Base-by-base conservation (phyloP, 2,888 invertebrate species). In the Thecophora atra region DNA sequence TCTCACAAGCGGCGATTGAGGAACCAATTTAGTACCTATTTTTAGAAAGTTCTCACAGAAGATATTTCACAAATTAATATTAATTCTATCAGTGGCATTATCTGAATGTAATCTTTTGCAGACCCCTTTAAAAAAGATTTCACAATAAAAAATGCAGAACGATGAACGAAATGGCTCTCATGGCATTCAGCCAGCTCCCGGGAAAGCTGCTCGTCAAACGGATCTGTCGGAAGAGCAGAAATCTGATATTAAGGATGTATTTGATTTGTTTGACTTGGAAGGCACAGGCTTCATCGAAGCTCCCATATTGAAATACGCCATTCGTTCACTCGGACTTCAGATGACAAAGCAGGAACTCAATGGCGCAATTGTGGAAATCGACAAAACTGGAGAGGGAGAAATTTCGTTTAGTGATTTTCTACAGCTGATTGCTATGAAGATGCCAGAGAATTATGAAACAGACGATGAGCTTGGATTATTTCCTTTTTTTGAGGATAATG, bases 401-500 rank as follows among this genome's bases (percentile, higher is more conserved):
- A 90, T 98, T 71, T 94, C 94, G 0, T 97, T 92, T 86, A 94
- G 93, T 80, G 96, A 97, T 84, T 98, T 98, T 82, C 86, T 95
- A 4, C 91, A 91, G 70, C 85, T 98, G 73, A 97, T 98, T 96
- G 92, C 94, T 0, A 89, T 92, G 58, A 98, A 98, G 89, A 96
- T 98, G 94, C 93, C 95, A 54, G 98, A 98, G 81, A 97, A 97
- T 84, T 98, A 98, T 83, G 93, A 94, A 0, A 94, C 94, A 83
- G 97, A 98, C 85, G 98, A 99, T 87, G 97, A 99, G 71, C 88
- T 97, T 84, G 98, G 98, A 87, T 99, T 98, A n/a, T 99, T 99
- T 82, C 91, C 95, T 76, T 88, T 99, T 21, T 99, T 99, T 88
- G 99, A 99, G 88, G 96, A 96, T 87, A 98, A 98, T 86, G 95